Base-by-base conservation (phyloP, 2,797 vertebrate species). In the Odontamblyopus rebecca region DNA sequence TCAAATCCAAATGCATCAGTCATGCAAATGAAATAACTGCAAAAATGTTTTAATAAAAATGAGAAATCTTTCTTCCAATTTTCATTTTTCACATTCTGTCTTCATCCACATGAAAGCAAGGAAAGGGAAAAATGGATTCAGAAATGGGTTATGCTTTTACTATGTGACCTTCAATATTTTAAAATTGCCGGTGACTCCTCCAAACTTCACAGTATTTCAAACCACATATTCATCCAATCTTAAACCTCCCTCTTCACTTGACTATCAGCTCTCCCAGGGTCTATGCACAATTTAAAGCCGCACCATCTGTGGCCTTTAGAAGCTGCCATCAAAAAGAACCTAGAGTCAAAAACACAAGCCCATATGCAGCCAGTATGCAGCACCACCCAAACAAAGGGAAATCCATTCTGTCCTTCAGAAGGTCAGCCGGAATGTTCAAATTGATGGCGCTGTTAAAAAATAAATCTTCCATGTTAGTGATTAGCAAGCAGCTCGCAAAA, bases 241-340 rank as follows among this genome's bases (percentile, higher is more conserved):
- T 30, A 59, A 44, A 74, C 53, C 71, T 65, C 16, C 54, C 26
- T 61, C 35, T 61, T 13, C 4, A 38, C 62, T 80, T 61, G 0
- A 68, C 71, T 74, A 61, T 62, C 27, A 38, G 51, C 44, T 70
- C 70, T 74, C 71, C 70, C 26, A 6, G 30, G 61, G 61, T 61
- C 51, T 38, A 67, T 68, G 35, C 8, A 73, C 62, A 74, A 65
- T 80, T 77, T 60, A 72, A 75, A 72, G 15, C 48, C 2, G 27
- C 53, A n/a, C 50, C 18, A 67, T 57, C 51, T 23, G 51, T 15
- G 16, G 30, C 27, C 29, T 23, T 56, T 38, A 59, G 67, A 68
- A 68, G 12, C 11, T 18, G 3, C 51, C 51, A 19, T 30, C 50
- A 65, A 66, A 66, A 23, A 3, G 41, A 50, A 48, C 44, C 44